A percentile compares a stretch with the other conserved stretches of the same genome.
Conservation (phyloP, 2,888 invertebrate genomes). For the Bombylius major region DNA sequence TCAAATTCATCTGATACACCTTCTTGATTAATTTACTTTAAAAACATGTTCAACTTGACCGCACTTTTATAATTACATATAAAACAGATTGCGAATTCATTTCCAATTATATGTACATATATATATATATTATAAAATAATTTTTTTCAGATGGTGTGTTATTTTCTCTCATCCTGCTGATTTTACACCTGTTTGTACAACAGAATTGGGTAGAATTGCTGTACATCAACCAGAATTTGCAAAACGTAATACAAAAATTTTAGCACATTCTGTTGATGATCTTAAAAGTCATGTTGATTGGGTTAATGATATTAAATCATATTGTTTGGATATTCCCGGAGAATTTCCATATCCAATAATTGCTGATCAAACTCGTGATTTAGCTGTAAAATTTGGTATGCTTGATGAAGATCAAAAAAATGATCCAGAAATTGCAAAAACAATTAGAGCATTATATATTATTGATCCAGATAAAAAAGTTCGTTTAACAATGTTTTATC, state of each 20-base stretch:
- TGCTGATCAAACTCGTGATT: conserved; percentile 55
- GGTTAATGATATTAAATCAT: conserved; percentile 61
- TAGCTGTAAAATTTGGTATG: conserved; percentile 67
- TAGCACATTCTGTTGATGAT: conserved; percentile 70
- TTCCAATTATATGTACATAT: neutral
- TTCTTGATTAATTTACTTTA: too few relatives aligned
- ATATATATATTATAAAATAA: too few relatives aligned
- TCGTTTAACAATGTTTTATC: conserved; percentile 70
- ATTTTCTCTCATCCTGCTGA: conserved; percentile 81
- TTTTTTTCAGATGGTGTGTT: conserved; percentile 60
- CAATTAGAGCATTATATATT: conserved; percentile 64
- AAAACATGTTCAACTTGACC: too few relatives aligned
- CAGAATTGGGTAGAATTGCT: conserved; percentile 66
- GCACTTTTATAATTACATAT: too few relatives aligned
- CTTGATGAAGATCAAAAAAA: conserved; percentile 60
- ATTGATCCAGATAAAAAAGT: conserved; percentile 69
- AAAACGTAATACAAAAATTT: conserved; percentile 57
- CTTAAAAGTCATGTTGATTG: conserved; percentile 62
- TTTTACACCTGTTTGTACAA: conserved; percentile 84
- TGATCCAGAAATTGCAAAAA: conserved; percentile 51
- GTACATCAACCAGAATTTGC: conserved; percentile 55
- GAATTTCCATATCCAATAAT: conserved; percentile 74
- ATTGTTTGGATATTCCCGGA: conserved; percentile 54
- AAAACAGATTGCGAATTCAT: too few relatives aligned
- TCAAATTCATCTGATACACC: too few relatives aligned